These are phyloP conservation scores for Eulemur coronatus DNA, from an alignment of 2,797 vertebrate genomes.

Conservation along the genomic window DNA sequence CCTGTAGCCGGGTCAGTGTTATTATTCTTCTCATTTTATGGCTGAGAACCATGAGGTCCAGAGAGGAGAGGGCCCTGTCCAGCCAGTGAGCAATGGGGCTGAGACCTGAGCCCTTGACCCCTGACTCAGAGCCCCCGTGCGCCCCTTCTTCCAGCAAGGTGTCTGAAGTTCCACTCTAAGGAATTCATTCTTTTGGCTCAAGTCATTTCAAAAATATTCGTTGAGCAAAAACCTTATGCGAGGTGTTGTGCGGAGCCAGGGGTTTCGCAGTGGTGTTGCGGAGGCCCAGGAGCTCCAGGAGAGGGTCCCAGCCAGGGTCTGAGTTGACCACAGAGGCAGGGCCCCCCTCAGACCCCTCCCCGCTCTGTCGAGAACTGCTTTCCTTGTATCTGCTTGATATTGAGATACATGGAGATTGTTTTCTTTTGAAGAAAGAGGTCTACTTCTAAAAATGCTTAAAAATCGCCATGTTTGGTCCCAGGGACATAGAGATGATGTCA, in stretches of 20 bases:
- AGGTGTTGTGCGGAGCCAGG: background rate
- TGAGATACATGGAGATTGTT: background rate
- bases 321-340: background rate
- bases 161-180: background rate
- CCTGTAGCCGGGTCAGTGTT: rapidly evolving
- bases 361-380: background rate
- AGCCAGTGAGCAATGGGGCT: background rate
- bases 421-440: background rate
- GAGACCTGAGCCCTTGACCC: background rate
- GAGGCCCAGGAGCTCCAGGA: background rate
- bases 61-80: background rate
- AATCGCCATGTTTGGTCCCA: background rate
- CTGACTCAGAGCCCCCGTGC: background rate
- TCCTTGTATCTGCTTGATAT: background rate
- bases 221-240: background rate
- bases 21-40: background rate
- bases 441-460: background rate
- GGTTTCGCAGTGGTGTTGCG: background rate
- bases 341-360: rapidly evolving
- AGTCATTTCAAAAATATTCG: background rate
- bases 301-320: background rate
- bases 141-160: background rate
- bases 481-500: background rate
- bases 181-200: background rate
- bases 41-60: background rate